A percentile compares a stretch with the other conserved stretches of the same genome.
These are phyloP conservation scores for Tenthredo amoena DNA, from an alignment of 2,888 invertebrate genomes.

Conservation along the genomic window DNA sequence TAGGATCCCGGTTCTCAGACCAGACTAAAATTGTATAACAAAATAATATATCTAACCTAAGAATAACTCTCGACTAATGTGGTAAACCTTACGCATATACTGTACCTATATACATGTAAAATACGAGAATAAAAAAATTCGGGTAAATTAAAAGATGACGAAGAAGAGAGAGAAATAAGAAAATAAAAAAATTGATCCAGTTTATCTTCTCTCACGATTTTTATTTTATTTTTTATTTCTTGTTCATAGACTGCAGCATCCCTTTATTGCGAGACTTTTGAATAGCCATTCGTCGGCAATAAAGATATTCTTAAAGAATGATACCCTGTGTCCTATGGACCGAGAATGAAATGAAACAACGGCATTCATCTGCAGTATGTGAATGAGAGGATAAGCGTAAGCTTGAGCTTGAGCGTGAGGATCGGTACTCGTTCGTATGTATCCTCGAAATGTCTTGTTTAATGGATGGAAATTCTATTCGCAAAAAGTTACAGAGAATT, in stretches of 20 bases:
- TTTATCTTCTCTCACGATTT: background rate
- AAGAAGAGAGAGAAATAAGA: background rate
- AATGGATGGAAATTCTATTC: conserved; percentile 38
- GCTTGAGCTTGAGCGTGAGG: background rate
- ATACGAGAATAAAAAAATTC: background rate
- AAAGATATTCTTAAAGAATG: conserved; percentile 17
- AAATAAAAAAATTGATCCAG: background rate
- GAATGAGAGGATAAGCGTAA: background rate
- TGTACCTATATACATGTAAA: no score
- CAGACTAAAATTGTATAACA: background rate
- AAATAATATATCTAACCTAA: background rate
- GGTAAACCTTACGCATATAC: no score
- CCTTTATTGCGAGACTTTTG: background rate
- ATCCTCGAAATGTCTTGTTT: conserved; percentile 3
- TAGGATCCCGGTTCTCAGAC: background rate
- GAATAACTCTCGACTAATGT: background rate
- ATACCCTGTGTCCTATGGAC: conserved; percentile 8
- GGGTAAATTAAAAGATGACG: background rate
- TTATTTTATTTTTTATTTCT: background rate
- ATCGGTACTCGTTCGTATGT: background rate
- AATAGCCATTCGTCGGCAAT: conserved; percentile 35
- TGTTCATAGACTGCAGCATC: background rate
- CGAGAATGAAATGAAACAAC: conserved; percentile 36
- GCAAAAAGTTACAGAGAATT: background rate
- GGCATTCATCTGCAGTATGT: background rate